Conservation (phyloP, 2,888 invertebrate genomes). For the Hypomecis atomaria region DNA sequence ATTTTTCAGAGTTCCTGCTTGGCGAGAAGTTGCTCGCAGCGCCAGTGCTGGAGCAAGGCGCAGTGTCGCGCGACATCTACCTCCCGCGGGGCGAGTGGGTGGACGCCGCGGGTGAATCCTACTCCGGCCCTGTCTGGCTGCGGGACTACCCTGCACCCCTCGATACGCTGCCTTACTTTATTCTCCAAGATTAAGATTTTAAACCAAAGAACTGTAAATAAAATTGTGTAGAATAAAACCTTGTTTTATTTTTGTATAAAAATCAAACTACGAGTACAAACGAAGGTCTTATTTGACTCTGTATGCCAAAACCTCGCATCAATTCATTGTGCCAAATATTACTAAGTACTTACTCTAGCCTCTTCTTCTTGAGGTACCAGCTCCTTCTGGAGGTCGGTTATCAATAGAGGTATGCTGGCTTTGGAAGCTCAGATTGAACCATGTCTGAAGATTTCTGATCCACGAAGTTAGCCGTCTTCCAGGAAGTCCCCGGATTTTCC, state of each 20-base stretch:
- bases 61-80: conserved; percentile 86
- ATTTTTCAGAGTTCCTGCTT: conserved; percentile 87
- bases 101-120: conserved; percentile 71
- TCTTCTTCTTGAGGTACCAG: too few species aligned
- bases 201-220: not conserved
- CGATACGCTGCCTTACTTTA: conserved; percentile 87
- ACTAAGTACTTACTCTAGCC: too few species aligned
- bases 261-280: too few species aligned
- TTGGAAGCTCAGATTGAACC: too few species aligned
- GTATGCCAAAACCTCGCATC: too few species aligned
- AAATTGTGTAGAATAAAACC: not conserved
- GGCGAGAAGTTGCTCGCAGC: conserved; percentile 89
- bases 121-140: conserved; percentile 84
- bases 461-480: too few species aligned
- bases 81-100: conserved; percentile 89
- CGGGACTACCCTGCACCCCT: conserved; percentile 86
- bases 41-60: conserved; percentile 87
- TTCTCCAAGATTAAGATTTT: conserved; percentile 52
- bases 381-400: too few species aligned
- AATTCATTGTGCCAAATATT: too few species aligned
- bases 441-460: too few species aligned
- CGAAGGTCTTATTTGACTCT: too few species aligned
- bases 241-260: not conserved
- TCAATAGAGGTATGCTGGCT: too few species aligned
- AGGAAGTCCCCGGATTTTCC: too few species aligned